Conservation (phyloP, 2,797 vertebrate species). For the Muscicapa striata region DNA sequence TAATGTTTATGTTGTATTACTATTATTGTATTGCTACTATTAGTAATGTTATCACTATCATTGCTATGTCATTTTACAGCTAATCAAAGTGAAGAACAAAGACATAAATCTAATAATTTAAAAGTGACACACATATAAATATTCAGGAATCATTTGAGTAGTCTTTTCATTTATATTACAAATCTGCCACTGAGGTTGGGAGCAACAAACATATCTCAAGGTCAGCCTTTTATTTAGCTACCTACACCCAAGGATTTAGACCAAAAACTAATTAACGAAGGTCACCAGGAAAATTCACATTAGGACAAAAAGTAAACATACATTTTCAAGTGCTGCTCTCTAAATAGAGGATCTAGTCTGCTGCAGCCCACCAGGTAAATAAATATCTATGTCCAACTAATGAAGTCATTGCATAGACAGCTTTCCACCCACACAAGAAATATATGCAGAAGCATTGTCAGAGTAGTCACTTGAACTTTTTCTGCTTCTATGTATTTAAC, state of each 20-base stretch:
- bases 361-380: neutral
- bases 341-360: neutral
- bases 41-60: neutral
- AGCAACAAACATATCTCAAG: neutral
- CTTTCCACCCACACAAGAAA: neutral
- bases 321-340: neutral
- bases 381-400: neutral
- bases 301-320: neutral
- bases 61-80: neutral
- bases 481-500: neutral
- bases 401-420: neutral
- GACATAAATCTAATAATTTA: neutral
- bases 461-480: neutral
- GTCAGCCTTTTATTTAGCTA: neutral
- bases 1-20: neutral
- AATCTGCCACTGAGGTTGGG: neutral
- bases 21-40: too few species aligned
- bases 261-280: neutral
- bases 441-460: neutral
- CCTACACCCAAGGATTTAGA: neutral
- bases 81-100: neutral
- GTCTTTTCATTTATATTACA: neutral
- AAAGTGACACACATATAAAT: neutral
- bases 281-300: neutral
- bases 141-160: neutral